Evolutionary conservation across 2,797 vertebrate species (phyloP), one percentile per base, ranked within the genome.

Genomic region (Galaxias olidus): DNA sequence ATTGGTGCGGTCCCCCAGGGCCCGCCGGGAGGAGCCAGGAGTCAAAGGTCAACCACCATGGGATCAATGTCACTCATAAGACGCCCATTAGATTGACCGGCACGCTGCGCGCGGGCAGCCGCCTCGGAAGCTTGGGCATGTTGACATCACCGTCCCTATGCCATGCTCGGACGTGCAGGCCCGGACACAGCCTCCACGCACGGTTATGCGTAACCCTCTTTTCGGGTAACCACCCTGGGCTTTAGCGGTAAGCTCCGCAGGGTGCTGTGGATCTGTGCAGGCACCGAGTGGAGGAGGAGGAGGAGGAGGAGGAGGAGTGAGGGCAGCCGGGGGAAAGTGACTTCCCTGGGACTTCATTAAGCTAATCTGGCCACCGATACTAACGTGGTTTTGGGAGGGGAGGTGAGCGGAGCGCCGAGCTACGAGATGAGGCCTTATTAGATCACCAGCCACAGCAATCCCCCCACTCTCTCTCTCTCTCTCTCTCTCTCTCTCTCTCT

Each of bases 391-490:
- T n/a, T 90, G 73, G 77, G 82, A 71, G 75, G 75, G 74, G 77
- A 88, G 90, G 89, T 90, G 92, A 89, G 82, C 86, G 84, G 82
- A 83, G 87, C 71, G 75, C 86, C 79, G 86, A 82, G 85, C 89
- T 90, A 92, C 90, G 82, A 91, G 88, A 92, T 92, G 88, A 91
- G 88, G 80, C 75, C 83, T 92, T 90, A 93, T 93, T 93, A 92
- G 88, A 93, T 93, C 83, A 82, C 70, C 85, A 88, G 72, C 74
- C 63, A 64, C 13, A 84, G 79, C 85, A 89, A 89, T 87, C 83
- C 80, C 4, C 47, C 47, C 13, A 44, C 61, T 60, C 55, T 61
- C 12, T 58, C 57, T 48, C 42, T 55, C 43, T 30, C 30, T 30
- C 30, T 30, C 30, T 30, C 30, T 30, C 30, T 6, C 30, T 30